Conservation (phyloP, 2,888 invertebrate genomes). For the Platypus cylindrus region DNA sequence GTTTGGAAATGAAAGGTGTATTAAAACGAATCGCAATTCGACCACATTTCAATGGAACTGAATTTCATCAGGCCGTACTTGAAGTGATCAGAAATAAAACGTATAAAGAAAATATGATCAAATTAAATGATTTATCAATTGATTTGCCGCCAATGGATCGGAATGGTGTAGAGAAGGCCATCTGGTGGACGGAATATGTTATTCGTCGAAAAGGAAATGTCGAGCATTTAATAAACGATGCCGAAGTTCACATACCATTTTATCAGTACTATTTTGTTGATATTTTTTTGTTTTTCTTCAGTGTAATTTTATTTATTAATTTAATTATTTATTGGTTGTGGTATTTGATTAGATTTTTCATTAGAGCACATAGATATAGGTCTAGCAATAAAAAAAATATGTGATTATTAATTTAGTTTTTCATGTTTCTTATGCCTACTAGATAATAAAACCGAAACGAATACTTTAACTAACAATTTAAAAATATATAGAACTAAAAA, state of each 20-base stretch:
- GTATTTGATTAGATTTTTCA: too few relatives aligned
- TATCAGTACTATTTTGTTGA: constrained; percentile 1
- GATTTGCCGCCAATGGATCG: constrained; percentile 26
- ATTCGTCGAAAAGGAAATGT: constrained; percentile 20
- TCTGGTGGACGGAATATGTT: constrained; percentile 27
- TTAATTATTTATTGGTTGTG: background rate
- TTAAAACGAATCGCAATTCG: constrained; percentile 30
- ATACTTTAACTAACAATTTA: background rate
- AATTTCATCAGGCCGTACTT: constrained; percentile 5
- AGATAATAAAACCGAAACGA: too few relatives aligned
- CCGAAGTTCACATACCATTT: background rate
- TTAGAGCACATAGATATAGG: background rate
- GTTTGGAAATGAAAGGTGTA: constrained; percentile 18
- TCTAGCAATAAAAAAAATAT: too few relatives aligned
- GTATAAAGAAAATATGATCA: constrained; percentile 2
- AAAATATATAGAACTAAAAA: constrained; percentile 1
- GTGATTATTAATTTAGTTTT: too few relatives aligned
- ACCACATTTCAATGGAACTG: constrained; percentile 15
- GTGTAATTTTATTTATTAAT: background rate
- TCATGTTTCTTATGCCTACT: too few relatives aligned
- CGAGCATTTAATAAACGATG: background rate
- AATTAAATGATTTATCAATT: background rate
- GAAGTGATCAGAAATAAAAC: constrained; percentile 5
- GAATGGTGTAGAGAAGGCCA: constrained; percentile 21
- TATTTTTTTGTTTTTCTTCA: background rate